Conservation (phyloP, 1,140 invertebrate genomes). For the Pogonomyrmex californicus region DNA sequence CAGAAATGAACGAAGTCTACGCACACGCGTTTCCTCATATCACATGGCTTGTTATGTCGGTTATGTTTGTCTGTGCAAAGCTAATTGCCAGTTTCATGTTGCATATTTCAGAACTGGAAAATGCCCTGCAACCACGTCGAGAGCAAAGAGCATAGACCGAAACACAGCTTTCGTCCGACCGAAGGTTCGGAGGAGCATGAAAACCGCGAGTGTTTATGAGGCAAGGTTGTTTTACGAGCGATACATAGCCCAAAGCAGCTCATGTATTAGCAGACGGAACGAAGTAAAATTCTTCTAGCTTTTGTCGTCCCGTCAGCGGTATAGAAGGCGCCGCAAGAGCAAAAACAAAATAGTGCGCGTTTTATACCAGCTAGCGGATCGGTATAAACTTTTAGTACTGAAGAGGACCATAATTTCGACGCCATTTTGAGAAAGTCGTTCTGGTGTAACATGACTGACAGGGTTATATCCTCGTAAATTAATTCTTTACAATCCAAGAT, state of each 20-base stretch:
- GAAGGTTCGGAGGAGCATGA: slow-evolving; percentile 41
- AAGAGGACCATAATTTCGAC: slow-evolving; percentile 35
- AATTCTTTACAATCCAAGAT: slow-evolving; percentile 21
- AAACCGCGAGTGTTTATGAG: slow-evolving; percentile 18
- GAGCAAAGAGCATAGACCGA: not conserved
- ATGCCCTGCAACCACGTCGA: slow-evolving; percentile 22
- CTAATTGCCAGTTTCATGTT: slow-evolving; percentile 66
- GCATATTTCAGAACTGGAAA: slow-evolving; percentile 61
- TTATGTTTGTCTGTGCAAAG: slow-evolving; percentile 18
- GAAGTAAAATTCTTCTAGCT: slow-evolving; percentile 51
- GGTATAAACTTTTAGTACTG: slow-evolving; percentile 32
- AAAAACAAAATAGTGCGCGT: slow-evolving; percentile 26
- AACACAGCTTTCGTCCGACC: not conserved
- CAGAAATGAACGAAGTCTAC: slow-evolving; percentile 1
- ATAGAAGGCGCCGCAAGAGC: not conserved
- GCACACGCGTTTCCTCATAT: not conserved
- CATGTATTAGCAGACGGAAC: slow-evolving; percentile 48
- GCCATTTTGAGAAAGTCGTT: slow-evolving; percentile 13
- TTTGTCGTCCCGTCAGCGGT: not conserved
- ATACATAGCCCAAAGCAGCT: slow-evolving; percentile 31
- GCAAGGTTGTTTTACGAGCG: slow-evolving; percentile 55
- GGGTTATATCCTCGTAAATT: slow-evolving; percentile 18
- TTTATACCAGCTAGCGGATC: slow-evolving; percentile 45
- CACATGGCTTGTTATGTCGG: not conserved
- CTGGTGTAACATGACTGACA: not conserved